A percentile compares a stretch with the other conserved stretches of the same genome.
Evolutionary conservation across 2,888 invertebrate genomes (phyloP).

Genomic region (Clanis bilineata): DNA sequence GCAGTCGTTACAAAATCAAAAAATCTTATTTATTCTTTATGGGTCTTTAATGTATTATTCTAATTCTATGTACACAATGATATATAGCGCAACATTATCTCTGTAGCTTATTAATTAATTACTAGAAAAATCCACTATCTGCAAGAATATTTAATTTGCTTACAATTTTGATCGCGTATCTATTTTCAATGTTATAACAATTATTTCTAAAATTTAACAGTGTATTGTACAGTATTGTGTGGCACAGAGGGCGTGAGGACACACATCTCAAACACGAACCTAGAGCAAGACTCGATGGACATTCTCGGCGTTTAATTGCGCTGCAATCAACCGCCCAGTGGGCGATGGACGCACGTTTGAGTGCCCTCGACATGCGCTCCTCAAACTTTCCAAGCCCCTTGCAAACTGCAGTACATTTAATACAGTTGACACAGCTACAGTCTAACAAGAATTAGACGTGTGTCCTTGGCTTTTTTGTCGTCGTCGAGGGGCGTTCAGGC

Average conservation of each 20-base stretch:
- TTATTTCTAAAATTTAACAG: background rate
- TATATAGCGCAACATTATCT: no score
- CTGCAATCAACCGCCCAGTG: conserved; percentile 16
- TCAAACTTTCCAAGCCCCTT: background rate
- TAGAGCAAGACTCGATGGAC: conserved; percentile 15
- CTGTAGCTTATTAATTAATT: no score
- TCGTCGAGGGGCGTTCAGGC: background rate
- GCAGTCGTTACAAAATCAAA: no score
- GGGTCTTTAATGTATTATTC: no score
- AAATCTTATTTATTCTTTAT: no score
- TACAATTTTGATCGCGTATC: no score
- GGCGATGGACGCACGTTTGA: conserved; percentile 13
- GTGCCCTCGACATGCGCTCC: background rate
- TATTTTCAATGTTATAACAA: background rate
- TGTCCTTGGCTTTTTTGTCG: background rate
- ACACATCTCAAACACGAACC: conserved; percentile 9
- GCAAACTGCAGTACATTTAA: background rate
- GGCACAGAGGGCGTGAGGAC: conserved; percentile 11
- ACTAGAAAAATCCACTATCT: no score
- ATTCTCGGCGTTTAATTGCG: conserved; percentile 19
- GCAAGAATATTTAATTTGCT: no score
- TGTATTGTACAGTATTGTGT: background rate
- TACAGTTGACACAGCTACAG: background rate
- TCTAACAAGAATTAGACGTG: background rate
- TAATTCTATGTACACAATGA: no score